Conservation (phyloP, 2,113 vertebrate genomes). For the Oceanodroma tethys region DNA sequence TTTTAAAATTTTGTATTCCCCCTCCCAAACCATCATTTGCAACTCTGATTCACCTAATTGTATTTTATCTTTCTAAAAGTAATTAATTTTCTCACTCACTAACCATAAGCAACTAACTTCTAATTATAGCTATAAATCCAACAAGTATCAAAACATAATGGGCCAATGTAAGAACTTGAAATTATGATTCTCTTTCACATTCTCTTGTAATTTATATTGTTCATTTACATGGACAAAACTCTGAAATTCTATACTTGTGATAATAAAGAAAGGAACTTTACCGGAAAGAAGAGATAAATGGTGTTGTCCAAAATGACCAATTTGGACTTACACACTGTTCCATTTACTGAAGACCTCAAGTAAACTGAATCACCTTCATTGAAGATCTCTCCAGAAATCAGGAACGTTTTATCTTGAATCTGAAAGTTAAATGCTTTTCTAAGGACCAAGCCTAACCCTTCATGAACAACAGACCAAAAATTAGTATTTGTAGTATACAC, state of each 20-base stretch:
- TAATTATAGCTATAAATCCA: background rate
- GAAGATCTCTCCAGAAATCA: constrained; percentile 80
- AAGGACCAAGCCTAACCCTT: background rate
- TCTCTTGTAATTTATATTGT: background rate
- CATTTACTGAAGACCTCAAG: constrained; percentile 85
- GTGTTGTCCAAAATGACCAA: constrained; percentile 84
- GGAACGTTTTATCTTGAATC: constrained; percentile 79
- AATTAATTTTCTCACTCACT: background rate
- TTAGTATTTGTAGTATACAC: background rate
- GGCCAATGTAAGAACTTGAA: background rate
- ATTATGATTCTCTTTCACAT: background rate
- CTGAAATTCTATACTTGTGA: background rate
- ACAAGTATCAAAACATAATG: background rate
- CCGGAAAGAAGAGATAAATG: constrained; percentile 89
- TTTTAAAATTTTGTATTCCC: background rate
- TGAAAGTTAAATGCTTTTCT: constrained; percentile 59
- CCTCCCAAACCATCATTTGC: background rate
- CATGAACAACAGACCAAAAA: background rate
- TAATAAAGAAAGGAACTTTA: constrained; percentile 57
- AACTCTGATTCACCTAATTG: background rate
- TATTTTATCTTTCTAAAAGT: background rate
- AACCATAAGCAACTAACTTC: background rate
- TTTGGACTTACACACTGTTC: constrained; percentile 81
- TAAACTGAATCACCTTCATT: constrained; percentile 74
- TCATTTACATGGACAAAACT: background rate